Evolutionary conservation across 2,113 vertebrate genomes (phyloP).

Genomic region (Brachypodius melanocephalos): DNA sequence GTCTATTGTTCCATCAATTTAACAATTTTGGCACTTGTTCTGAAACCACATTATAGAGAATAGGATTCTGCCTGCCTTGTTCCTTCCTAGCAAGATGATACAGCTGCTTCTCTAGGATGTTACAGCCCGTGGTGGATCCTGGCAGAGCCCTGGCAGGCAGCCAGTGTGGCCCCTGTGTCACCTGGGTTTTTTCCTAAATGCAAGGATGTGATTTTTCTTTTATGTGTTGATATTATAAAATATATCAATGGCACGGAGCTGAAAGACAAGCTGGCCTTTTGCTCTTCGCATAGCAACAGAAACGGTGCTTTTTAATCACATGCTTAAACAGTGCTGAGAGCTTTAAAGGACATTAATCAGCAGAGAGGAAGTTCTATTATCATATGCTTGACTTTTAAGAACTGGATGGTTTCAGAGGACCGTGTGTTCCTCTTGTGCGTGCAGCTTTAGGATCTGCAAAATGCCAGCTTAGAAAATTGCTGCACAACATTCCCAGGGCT

Average conservation of each 20-base stretch:
- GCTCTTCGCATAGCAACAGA: background rate
- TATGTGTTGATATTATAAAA: background rate
- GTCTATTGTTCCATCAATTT: background rate
- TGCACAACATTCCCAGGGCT: background rate
- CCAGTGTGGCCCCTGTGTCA: background rate
- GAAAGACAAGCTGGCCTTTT: background rate
- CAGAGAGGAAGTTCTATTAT: constrained; percentile 17
- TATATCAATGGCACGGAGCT: background rate
- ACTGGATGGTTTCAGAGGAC: background rate
- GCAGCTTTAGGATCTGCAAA: background rate
- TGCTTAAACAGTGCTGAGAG: background rate
- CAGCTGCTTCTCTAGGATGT: background rate
- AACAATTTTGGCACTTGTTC: background rate
- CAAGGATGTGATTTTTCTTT: background rate
- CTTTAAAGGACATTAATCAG: background rate
- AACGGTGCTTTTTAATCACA: background rate
- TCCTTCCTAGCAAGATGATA: background rate
- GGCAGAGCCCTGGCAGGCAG: background rate
- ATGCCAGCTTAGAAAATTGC: background rate
- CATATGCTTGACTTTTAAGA: background rate
- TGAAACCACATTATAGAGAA: background rate
- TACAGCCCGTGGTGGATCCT: background rate
- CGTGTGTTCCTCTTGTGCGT: background rate
- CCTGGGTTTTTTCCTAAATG: background rate
- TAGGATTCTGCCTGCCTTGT: background rate